Evolutionary conservation across 2,888 invertebrate species (phyloP), one percentile per base, ranked within the genome.

Genomic region (Volucella inflata): DNA sequence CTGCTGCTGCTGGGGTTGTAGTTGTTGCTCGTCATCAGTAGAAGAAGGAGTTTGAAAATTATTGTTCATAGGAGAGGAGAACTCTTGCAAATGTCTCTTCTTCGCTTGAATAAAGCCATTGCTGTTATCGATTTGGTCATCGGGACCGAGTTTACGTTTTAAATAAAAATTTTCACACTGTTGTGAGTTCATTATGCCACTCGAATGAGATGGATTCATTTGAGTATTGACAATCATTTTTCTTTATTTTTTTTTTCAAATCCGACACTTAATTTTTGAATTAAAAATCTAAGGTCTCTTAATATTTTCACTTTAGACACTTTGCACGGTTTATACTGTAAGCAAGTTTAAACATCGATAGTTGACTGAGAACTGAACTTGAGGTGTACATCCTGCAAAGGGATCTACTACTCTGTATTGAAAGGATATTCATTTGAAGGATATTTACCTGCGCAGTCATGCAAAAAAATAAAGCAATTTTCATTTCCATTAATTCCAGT

Each of bases 81-180:
- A 87, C 48, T 60, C 87, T 57, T 88, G 87, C 3, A 87, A 44
- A 30, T 87, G 87, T 44, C 87, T 83, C 64, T 75, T 89, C 76
- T 87, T 88, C 68, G 87, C 88, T 53, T 46, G 88, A 48, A 85
- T 87, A 65, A 67, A 87, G n/a, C 75, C 72, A 70, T 78, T 81
- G 67, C 40, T 53, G 30, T 84, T 87, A 87, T 87, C 84, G 82
- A 87, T 87, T 87, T 74, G 72, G 42, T 77, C 81, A 16, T 81
- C 81, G 57, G 83, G 87, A 74, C 87, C 87, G n/a, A 89, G 88
- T 88, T 92, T 92, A 8, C 92, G 89, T 87, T 92, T 92, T 6
- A 92, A 87, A 75, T 89, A 91, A 76, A 89, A 91, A 75, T 89
- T 91, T 30, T 91, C 90, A 67, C 90, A 88, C 48, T 89, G 88